Conservation (phyloP, 2,888 invertebrate genomes). For the Neuroscelio doddi region DNA sequence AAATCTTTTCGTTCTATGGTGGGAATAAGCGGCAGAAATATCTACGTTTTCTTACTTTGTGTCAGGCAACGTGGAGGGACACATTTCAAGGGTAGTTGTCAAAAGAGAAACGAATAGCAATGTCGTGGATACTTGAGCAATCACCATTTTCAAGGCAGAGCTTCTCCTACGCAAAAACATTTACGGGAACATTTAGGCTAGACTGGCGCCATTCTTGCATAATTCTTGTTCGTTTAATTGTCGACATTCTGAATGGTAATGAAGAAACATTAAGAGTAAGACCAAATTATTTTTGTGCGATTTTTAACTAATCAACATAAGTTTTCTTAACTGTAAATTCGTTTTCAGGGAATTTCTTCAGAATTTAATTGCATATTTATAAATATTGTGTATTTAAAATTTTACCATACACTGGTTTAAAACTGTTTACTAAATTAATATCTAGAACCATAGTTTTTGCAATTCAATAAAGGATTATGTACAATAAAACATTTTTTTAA, state of each 20-base stretch:
- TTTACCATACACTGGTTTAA: constrained; percentile 35
- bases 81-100: constrained; percentile 28
- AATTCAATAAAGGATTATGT: constrained; percentile 23
- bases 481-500: no score
- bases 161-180: constrained; percentile 17
- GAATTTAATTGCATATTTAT: constrained; percentile 30
- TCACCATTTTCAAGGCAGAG: constrained; percentile 30
- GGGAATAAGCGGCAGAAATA: constrained; percentile 49
- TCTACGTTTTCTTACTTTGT: constrained; percentile 15
- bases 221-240: constrained; percentile 35
- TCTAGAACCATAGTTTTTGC: no score
- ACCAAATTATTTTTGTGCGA: constrained; percentile 31
- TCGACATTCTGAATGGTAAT: neutral
- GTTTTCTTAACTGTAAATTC: constrained; percentile 36
- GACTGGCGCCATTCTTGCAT: constrained; percentile 39
- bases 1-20: constrained; percentile 48
- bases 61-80: constrained; percentile 25
- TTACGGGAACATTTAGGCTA: constrained; percentile 14
- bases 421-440: no score
- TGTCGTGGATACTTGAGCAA: constrained; percentile 28
- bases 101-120: constrained; percentile 33
- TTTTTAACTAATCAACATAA: constrained; percentile 8
- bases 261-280: neutral
- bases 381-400: constrained; percentile 25
- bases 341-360: constrained; percentile 1